phyloP scores from a whole-genome alignment of 2,113 vertebrate species.

The Eubucco bourcierii region DNA sequence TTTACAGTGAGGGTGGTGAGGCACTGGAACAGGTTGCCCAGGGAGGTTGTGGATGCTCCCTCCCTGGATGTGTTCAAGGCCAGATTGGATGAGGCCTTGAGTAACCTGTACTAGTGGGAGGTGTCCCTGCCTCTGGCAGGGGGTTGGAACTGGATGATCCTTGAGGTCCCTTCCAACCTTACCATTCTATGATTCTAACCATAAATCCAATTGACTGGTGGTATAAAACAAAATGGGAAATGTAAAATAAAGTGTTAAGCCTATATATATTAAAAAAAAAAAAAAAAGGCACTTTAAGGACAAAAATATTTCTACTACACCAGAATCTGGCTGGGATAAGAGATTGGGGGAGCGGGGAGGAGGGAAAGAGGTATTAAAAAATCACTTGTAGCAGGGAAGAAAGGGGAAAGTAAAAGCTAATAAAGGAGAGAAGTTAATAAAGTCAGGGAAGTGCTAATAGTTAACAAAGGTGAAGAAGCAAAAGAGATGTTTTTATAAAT shows the following conservation, averaged over 20 bases:
- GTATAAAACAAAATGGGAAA: background rate
- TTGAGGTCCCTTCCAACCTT: too few species aligned
- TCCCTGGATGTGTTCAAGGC: too few species aligned
- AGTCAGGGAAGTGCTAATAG: background rate
- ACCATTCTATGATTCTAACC: too few species aligned
- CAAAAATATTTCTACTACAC: background rate
- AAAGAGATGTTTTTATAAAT: constrained; percentile 9
- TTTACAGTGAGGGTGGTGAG: too few species aligned
- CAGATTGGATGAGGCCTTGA: too few species aligned
- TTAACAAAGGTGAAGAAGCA: constrained; percentile 4
- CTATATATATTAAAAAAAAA: background rate
- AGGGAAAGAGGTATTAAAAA: background rate
- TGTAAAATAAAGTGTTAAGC: background rate
- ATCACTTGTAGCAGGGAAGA: background rate
- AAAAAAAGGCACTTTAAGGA: background rate
- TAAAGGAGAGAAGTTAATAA: background rate
- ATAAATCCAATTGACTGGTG: background rate
- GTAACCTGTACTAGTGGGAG: too few species aligned
- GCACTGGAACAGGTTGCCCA: too few species aligned
- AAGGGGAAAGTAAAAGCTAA: background rate
- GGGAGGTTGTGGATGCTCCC: too few species aligned
- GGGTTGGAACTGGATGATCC: too few species aligned
- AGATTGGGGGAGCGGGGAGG: too few species aligned
- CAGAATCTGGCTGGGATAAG: background rate
- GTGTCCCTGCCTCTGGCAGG: too few species aligned